Evolutionary conservation across 2,888 invertebrate genomes (phyloP), one percentile per base, ranked within the genome.

Genomic region (Callyntrura sp.): DNA sequence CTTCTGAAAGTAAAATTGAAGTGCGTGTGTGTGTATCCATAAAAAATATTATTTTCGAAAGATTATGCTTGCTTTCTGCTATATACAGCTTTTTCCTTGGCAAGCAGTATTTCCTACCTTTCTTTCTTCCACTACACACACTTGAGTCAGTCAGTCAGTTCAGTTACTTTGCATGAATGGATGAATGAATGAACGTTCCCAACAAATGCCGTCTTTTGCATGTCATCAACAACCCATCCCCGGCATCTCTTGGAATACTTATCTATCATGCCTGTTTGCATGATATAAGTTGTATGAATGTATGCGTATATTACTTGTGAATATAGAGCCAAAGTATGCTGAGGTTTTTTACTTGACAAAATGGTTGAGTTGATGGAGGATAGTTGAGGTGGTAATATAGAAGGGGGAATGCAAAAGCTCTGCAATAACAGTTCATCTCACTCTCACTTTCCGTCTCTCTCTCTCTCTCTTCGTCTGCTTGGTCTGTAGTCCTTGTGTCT

Each of bases 101-200:
- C 60, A 60, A 60, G 17, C 60, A 60, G 8, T 20, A 60, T 17
- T 60, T 60, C 60, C 60, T 60, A n/a, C 60, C 60, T 60, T 60
- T 57, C 8, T 79, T 57, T 55, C 79, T 28, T 55, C 43, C 45
- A 9, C 55, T n/a, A n/a, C 82, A 23, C 81, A 28, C 20, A 8
- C 60, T 60, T 20, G 9, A 8, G 17, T 35, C 14, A 43, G 5
- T 70, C 60, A 25, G 8, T 11, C 45, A 25, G 12, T 23, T 79
- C 8, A 51, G 51, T 51, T 51, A 51, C 51, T 51, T 51, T 51
- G 51, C 51, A 35, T 35, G 35, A 35, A 35, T 35, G 35, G 35
- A 51, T 51, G 51, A 51, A 51, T 51, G 51, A 51, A 51, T 51
- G 51, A 51, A 51, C n/a, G 51, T 51, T 51, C 51, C 51, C 51